These are phyloP conservation scores for Nerophis lumbriciformis DNA, from an alignment of 2,113 vertebrate species.

Conservation along the genomic window DNA sequence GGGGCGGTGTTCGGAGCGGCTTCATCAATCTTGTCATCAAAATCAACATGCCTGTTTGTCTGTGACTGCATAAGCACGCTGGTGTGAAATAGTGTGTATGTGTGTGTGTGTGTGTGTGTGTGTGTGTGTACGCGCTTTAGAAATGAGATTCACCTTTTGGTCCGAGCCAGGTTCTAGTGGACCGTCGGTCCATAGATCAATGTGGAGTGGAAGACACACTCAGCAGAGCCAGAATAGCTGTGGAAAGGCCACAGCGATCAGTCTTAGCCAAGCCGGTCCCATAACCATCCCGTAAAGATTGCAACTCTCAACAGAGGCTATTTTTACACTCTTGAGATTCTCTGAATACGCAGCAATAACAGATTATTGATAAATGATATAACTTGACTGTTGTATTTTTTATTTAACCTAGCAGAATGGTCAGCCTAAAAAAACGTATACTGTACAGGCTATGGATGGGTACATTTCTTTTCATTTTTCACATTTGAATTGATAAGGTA, in stretches of 20 bases:
- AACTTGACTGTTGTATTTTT: background rate
- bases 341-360: constrained; percentile 41
- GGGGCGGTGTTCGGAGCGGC: constrained; percentile 28
- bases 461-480: too few species aligned
- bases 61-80: constrained; percentile 13
- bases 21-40: constrained; percentile 64
- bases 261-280: constrained; percentile 51
- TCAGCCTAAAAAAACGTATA: background rate
- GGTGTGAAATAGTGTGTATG: background rate
- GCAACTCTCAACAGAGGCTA: constrained; percentile 44
- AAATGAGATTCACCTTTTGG: constrained; percentile 58
- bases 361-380: constrained; percentile 34
- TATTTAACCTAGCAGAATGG: constrained; percentile 1
- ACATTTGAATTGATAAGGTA: too few species aligned
- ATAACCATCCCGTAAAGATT: constrained; percentile 54
- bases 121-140: constrained; percentile 23
- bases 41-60: constrained; percentile 58
- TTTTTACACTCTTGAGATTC: constrained; percentile 43
- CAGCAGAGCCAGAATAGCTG: constrained; percentile 65
- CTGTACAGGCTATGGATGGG: background rate
- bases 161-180: constrained; percentile 60
- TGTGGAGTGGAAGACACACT: constrained; percentile 64
- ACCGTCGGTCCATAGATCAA: constrained; percentile 63
- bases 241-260: constrained; percentile 64
- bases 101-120: constrained; percentile 16